Conservation (phyloP, 2,888 invertebrate genomes). For the Melieria crassipennis region DNA sequence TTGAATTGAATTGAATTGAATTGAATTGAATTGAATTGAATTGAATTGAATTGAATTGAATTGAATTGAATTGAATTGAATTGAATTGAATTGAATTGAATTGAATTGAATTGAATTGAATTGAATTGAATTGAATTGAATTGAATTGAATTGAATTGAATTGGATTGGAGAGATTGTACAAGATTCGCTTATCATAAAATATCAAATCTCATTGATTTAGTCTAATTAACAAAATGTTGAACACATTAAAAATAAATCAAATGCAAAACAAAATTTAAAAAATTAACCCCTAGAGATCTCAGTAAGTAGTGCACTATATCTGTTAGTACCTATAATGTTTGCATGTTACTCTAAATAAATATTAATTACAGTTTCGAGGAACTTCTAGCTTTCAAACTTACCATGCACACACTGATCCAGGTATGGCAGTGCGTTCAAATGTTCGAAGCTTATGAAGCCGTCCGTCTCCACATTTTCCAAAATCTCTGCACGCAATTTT, state of each 20-base stretch:
- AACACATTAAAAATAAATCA: no score
- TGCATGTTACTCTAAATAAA: no score
- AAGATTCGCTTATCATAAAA: not conserved
- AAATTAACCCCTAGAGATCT: no score
- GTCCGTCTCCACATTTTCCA: constrained; percentile 37
- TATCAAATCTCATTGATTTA: no score
- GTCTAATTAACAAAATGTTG: no score
- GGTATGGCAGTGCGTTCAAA: constrained; percentile 51
- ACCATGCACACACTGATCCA: constrained; percentile 56
- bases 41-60: not conserved
- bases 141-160: not conserved
- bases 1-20: not conserved
- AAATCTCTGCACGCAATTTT: constrained; percentile 51
- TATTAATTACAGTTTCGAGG: no score
- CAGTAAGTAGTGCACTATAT: no score
- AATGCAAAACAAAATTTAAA: no score
- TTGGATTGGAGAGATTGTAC: no score
- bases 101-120: not conserved
- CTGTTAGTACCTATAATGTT: no score
- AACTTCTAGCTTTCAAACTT: not conserved
- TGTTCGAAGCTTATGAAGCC: constrained; percentile 49
- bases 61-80: not conserved
- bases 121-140: not conserved
- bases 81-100: not conserved
- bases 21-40: not conserved